phyloP scores from a whole-genome alignment of 2,888 invertebrate genomes.

The Teinopalpus imperialis region DNA sequence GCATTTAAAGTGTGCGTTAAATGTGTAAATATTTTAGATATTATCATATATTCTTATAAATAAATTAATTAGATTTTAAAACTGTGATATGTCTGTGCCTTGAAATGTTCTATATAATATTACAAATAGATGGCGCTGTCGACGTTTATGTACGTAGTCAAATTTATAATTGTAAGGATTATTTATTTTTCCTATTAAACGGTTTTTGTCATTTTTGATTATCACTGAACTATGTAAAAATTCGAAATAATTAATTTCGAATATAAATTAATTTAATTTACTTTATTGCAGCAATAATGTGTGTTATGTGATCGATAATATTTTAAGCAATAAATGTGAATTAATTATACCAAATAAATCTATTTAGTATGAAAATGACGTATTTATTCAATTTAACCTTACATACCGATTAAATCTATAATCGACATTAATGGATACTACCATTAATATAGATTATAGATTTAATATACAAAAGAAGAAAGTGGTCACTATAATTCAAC shows the following conservation, averaged over 20 bases:
- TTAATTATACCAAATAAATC: slow-evolving; percentile 58
- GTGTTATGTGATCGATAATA: slow-evolving; percentile 11
- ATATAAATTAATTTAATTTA: slow-evolving; percentile 7
- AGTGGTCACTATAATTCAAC: too few species aligned
- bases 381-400: too few species aligned
- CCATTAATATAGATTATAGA: too few species aligned
- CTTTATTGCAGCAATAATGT: slow-evolving; percentile 7
- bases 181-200: slow-evolving; percentile 31
- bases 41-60: slow-evolving; percentile 34
- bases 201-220: slow-evolving; percentile 22
- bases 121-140: slow-evolving; percentile 68
- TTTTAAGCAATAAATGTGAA: slow-evolving; percentile 37
- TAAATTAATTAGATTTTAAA: slow-evolving; percentile 59
- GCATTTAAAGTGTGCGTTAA: slow-evolving; percentile 37
- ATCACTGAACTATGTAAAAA: slow-evolving; percentile 11
- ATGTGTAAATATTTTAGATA: slow-evolving; percentile 37
- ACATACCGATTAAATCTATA: too few species aligned
- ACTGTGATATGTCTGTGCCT: slow-evolving; percentile 80
- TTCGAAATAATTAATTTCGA: slow-evolving; percentile 9
- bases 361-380: slow-evolving; percentile 55
- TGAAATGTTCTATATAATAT: slow-evolving; percentile 54
- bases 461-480: too few species aligned
- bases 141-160: slow-evolving; percentile 39
- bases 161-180: slow-evolving; percentile 28
- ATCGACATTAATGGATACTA: too few species aligned